A percentile compares a stretch with the other conserved stretches of the same genome.
Evolutionary conservation across 2,113 vertebrate species (phyloP).

Genomic region (Circaetus cinerascens): DNA sequence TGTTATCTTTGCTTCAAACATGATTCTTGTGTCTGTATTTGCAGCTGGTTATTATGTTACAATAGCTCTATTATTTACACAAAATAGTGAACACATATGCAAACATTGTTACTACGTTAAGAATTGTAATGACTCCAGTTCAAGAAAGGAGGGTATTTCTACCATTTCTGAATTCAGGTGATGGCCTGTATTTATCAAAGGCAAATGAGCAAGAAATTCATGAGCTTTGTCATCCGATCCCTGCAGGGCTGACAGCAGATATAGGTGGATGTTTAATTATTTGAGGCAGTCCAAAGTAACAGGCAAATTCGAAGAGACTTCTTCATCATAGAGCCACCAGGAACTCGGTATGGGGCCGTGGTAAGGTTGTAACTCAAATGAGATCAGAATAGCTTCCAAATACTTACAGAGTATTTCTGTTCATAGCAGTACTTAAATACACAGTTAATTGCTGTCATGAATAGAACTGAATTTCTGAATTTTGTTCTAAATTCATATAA

Average conservation of each 20-base stretch:
- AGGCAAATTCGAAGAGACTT: neutral
- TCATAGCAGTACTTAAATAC: neutral
- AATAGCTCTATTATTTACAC: neutral
- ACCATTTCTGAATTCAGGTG: neutral
- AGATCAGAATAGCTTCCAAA: neutral
- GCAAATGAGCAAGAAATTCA: neutral
- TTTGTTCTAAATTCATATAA: neutral
- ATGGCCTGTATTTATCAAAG: neutral
- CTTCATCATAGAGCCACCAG: neutral
- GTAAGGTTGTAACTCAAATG: neutral
- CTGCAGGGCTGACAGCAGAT: neutral
- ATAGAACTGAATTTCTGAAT: neutral
- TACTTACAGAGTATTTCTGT: neutral
- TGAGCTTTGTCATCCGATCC: neutral
- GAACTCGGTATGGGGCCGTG: accelerated
- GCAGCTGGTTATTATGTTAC: neutral
- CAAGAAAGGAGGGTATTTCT: neutral
- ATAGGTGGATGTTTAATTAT: neutral
- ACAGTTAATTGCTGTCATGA: neutral
- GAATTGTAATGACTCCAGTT: neutral
- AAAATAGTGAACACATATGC: neutral
- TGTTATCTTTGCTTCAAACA: neutral
- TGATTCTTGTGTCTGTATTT: neutral
- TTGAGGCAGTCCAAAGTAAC: neutral
- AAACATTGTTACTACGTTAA: neutral